A percentile compares a stretch with the other conserved stretches of the same genome.
phyloP scores from a whole-genome alignment of 2,888 invertebrate species.

The Cryptops parisi region DNA sequence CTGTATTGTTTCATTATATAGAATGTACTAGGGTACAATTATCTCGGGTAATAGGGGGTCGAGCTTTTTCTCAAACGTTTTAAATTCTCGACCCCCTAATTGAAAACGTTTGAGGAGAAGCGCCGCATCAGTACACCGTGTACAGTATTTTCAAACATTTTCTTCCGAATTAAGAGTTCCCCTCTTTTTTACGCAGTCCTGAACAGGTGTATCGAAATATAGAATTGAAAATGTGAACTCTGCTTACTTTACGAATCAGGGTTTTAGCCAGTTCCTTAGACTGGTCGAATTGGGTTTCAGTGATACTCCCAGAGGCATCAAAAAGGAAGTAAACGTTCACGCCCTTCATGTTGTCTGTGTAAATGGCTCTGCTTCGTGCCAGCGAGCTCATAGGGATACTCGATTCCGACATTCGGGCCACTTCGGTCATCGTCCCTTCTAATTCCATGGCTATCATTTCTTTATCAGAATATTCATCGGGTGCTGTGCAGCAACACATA shows the following conservation, averaged over 20 bases:
- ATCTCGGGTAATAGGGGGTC: no score
- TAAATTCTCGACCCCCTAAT: no score
- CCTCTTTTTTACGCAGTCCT: no score
- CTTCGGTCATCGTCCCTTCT: background rate
- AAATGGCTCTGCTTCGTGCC: background rate
- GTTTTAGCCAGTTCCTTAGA: background rate
- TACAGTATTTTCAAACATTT: no score
- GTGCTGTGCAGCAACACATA: background rate
- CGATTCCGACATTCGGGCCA: background rate
- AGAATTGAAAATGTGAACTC: no score
- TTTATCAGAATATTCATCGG: background rate
- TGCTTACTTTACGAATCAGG: background rate
- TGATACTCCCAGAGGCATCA: background rate
- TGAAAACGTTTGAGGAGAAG: no score
- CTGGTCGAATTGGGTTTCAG: background rate
- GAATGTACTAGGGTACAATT: no score
- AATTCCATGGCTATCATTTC: background rate
- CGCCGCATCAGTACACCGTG: no score
- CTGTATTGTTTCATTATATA: no score
- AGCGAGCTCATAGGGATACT: background rate
- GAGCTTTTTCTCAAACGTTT: no score
- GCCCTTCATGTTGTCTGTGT: background rate
- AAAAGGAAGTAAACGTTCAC: background rate
- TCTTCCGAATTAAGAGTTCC: no score
- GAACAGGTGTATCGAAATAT: no score